These are phyloP conservation scores for Epsilonema sp. DNA, from an alignment of 2,888 invertebrate genomes.

Conservation along the genomic window DNA sequence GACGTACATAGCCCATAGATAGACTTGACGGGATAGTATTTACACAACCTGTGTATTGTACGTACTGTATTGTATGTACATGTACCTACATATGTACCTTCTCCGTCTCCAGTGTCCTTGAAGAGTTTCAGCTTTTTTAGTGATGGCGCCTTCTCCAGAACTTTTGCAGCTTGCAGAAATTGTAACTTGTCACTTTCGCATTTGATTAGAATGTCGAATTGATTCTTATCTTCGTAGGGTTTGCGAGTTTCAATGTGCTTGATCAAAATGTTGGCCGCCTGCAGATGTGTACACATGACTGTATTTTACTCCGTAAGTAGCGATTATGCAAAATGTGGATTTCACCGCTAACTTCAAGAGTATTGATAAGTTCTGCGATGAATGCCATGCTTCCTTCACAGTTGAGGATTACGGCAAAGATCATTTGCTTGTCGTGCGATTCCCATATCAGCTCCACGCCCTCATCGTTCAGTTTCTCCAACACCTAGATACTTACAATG, in stretches of 20 bases:
- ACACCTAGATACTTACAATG: too few relatives aligned
- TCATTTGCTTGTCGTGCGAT: slow-evolving; percentile 8
- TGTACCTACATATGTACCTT: neutral
- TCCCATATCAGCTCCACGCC: slow-evolving; percentile 20
- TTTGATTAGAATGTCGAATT: slow-evolving; percentile 3
- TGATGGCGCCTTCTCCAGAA: neutral
- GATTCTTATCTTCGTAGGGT: neutral
- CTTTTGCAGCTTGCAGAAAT: slow-evolving; percentile 1
- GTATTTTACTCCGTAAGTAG: slow-evolving; percentile 1
- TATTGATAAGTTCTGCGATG: too few relatives aligned
- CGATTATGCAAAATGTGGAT: too few relatives aligned
- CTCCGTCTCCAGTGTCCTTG: neutral
- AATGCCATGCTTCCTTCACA: neutral
- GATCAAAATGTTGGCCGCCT: too few relatives aligned
- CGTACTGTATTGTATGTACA: neutral
- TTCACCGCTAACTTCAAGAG: too few relatives aligned
- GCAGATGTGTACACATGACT: slow-evolving; percentile 1
- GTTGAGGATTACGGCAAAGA: neutral
- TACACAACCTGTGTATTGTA: too few relatives aligned
- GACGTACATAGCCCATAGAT: too few relatives aligned
- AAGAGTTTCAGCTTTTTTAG: neutral
- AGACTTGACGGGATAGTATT: too few relatives aligned
- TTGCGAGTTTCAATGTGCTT: slow-evolving; percentile 6
- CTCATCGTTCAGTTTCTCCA: slow-evolving; percentile 23
- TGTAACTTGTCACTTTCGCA: neutral